Conservation (phyloP, 1,140 invertebrate species). For the Hycleus cichorii region DNA sequence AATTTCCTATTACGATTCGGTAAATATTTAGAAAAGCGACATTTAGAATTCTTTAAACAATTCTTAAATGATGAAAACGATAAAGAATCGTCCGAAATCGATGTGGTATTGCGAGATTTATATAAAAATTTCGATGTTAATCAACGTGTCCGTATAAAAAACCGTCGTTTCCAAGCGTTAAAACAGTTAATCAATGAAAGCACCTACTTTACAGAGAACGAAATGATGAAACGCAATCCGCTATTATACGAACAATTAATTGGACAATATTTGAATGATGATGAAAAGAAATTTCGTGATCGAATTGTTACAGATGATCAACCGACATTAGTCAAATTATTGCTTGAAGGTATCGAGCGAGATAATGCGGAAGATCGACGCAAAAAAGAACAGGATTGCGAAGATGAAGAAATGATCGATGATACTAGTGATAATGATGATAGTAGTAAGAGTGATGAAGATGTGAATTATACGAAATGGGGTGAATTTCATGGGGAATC, state of each 20-base stretch:
- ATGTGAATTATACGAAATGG: conserved; percentile 37
- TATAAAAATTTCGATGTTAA: conserved; percentile 45
- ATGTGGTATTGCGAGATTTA: conserved; percentile 53
- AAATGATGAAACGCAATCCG: conserved; percentile 89
- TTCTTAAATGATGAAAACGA: conserved; percentile 26
- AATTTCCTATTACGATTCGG: conserved; percentile 73
- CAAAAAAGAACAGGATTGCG: conserved; percentile 54
- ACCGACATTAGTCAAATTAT: conserved; percentile 57
- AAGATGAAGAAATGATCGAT: conserved; percentile 47
- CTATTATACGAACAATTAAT: conserved; percentile 82
- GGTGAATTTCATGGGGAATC: conserved; percentile 46
- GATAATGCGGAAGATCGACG: conserved; percentile 55
- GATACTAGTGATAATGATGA: conserved; percentile 39
- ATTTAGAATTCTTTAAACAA: conserved; percentile 60
- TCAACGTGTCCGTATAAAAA: conserved; percentile 56
- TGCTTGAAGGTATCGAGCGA: conserved; percentile 60
- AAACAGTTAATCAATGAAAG: conserved; percentile 63
- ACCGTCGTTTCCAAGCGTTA: conserved; percentile 76
- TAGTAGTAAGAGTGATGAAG: conserved; percentile 22
- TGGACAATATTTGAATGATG: conserved; percentile 71
- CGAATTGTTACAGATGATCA: conserved; percentile 45
- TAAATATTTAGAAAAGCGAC: conserved; percentile 55
- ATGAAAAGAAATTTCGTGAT: conserved; percentile 62
- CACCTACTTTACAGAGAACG: conserved; percentile 80
- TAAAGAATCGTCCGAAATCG: conserved; percentile 46